Evolutionary conservation across 2,797 vertebrate genomes (phyloP), one percentile per base, ranked within the genome.

Genomic region (Melanotaenia maccullochi): DNA sequence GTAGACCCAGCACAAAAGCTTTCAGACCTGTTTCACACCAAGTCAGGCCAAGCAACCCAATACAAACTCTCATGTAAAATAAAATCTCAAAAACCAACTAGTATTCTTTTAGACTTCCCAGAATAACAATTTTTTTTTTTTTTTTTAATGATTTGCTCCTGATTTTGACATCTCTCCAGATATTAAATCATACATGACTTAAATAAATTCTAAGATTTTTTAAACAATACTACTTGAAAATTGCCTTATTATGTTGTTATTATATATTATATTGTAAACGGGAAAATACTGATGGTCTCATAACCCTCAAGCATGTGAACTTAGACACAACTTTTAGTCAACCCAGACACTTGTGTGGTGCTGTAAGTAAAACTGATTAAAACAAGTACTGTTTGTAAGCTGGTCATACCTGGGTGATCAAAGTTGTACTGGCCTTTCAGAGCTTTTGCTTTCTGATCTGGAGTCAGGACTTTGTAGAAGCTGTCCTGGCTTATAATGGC

Each of bases 361-460:
- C 7, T 47, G 35, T 40, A 14, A 60, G 18, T 42, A 42, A 58
- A 32, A 4, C 1, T 30, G 13, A 18, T 18, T 5, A 2, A 16
- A 42, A 18, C 12, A 38, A 38, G 16, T 56, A 16, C 25, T 55
- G 22, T n/a, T 9, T 52, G 22, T 14, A 12, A 13, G 5, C 12
- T 11, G 9, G 9, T 14, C 63, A 9, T 84, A 98, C 98, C 97
- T 82, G 98, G 98, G 86, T 99, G 97, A 85, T 99, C 98, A 42
- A 99, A 99, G 91, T 99, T 98, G 93, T 97, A 99, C 88, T 98
- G 98, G 0, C 97, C 97, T 87, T 96, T 97, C 9, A 98, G 76
- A 0, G 96, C 97, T 85, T 97, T 97, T 58, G 94, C 94, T 79
- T 97, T 96, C 90, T 99, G 97, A 38, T 99, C 97, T 0, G 95